These are phyloP conservation scores for Netelia inedita DNA, from an alignment of 2,888 invertebrate species.

Conservation along the genomic window DNA sequence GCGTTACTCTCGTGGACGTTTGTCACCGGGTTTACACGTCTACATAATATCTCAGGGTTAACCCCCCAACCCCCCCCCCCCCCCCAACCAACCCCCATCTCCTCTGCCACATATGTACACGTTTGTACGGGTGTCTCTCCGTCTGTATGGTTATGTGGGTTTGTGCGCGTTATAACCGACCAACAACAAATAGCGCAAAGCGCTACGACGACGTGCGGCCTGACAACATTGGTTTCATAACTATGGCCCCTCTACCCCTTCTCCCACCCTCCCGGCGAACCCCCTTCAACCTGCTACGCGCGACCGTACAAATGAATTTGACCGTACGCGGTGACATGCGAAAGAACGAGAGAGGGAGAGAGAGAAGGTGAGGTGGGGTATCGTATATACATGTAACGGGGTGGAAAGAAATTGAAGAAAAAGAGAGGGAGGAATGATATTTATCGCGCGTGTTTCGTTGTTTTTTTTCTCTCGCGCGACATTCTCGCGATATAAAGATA, in stretches of 20 bases:
- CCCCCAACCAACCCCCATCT: slow-evolving; percentile 42
- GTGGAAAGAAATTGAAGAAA: slow-evolving; percentile 33
- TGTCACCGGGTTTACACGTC: slow-evolving; percentile 78
- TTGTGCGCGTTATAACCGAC: slow-evolving; percentile 24
- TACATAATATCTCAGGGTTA: slow-evolving; percentile 84
- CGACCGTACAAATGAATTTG: slow-evolving; percentile 53
- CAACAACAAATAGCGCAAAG: slow-evolving; percentile 64
- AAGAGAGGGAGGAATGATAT: slow-evolving; percentile 1
- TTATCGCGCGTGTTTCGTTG: background rate
- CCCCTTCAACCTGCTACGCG: slow-evolving; percentile 15
- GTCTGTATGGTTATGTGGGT: background rate
- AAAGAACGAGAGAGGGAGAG: slow-evolving; percentile 22
- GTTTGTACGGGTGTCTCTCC: background rate
- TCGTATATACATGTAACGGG: background rate
- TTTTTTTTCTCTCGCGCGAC: background rate
- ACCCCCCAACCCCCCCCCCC: slow-evolving; percentile 67
- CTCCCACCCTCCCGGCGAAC: slow-evolving; percentile 50
- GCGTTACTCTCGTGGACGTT: slow-evolving; percentile 73
- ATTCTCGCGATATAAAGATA: background rate
- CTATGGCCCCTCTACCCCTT: slow-evolving; percentile 71
- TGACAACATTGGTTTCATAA: slow-evolving; percentile 74
- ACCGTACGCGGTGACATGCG: slow-evolving; percentile 61
- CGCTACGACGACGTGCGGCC: slow-evolving; percentile 60
- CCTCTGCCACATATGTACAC: background rate
- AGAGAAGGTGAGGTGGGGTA: slow-evolving; percentile 4